Conservation (phyloP, 2,797 vertebrate species). For the Macroramphosus scolopax region DNA sequence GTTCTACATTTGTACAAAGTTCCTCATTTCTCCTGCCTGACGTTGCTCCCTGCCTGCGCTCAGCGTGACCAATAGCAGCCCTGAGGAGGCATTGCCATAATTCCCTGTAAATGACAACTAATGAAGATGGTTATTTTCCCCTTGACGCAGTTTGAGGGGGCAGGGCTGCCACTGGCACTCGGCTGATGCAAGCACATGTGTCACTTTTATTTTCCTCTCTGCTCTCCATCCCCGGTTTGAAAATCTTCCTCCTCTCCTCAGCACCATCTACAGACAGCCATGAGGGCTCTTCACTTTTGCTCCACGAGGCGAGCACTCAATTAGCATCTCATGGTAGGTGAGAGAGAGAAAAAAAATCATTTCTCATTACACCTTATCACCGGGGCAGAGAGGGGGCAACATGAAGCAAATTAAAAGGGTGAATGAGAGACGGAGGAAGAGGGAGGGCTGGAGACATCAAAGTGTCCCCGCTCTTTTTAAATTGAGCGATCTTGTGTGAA, state of each 20-base stretch:
- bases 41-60: slow-evolving; percentile 18
- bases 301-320: slow-evolving; percentile 37
- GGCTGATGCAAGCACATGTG: slow-evolving; percentile 28
- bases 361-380: slow-evolving; percentile 78
- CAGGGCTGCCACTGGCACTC: slow-evolving; percentile 17
- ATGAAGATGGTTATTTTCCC: slow-evolving; percentile 63
- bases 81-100: slow-evolving; percentile 55
- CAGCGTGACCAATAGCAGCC: slow-evolving; percentile 65
- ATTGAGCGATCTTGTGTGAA: slow-evolving; percentile 72
- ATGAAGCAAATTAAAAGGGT: slow-evolving; percentile 62
- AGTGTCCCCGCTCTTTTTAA: slow-evolving; percentile 69
- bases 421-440: slow-evolving; percentile 45
- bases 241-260: slow-evolving; percentile 16
- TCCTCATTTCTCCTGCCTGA: slow-evolving; percentile 16
- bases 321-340: slow-evolving; percentile 60
- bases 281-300: slow-evolving; percentile 27
- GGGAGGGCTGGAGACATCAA: slow-evolving; percentile 68
- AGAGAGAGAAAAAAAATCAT: slow-evolving; percentile 59
- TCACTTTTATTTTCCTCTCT: slow-evolving; percentile 12
- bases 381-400: slow-evolving; percentile 52
- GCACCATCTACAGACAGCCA: slow-evolving; percentile 29
- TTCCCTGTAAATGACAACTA: slow-evolving; percentile 73
- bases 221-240: background rate
- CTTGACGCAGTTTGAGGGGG: slow-evolving; percentile 42
- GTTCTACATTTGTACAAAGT: slow-evolving; percentile 27